Evolutionary conservation across 2,797 vertebrate genomes (phyloP).

Genomic region (Karalla daura): DNA sequence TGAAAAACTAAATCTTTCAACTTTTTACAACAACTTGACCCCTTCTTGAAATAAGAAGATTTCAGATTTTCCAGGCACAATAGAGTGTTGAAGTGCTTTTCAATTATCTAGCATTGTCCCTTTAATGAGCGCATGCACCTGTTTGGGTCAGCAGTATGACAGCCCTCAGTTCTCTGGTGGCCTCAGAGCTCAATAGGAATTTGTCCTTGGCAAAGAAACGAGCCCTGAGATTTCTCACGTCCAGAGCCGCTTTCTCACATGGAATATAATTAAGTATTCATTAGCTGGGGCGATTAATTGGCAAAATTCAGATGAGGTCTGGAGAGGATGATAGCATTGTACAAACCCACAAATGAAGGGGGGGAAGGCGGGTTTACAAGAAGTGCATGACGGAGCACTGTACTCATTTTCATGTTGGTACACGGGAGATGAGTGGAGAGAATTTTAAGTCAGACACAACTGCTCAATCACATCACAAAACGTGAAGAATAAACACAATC

Average conservation of each 20-base stretch:
- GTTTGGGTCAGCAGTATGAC: slow-evolving; percentile 27
- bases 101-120: slow-evolving; percentile 11
- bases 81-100: neutral
- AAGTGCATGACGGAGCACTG: slow-evolving; percentile 1
- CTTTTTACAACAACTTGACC: neutral
- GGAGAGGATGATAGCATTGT: slow-evolving; percentile 50
- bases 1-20: neutral
- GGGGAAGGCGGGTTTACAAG: slow-evolving; percentile 5
- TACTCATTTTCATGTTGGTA: neutral
- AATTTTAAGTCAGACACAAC: too few species aligned
- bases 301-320: slow-evolving; percentile 53
- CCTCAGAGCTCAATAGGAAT: slow-evolving; percentile 27
- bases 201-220: slow-evolving; percentile 60
- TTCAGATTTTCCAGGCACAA: neutral
- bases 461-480: too few species aligned
- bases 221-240: slow-evolving; percentile 44
- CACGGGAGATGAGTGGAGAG: too few species aligned
- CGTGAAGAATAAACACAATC: too few species aligned
- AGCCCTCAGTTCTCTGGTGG: slow-evolving; percentile 13
- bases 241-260: slow-evolving; percentile 31
- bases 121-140: neutral
- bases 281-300: slow-evolving; percentile 59
- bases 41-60: neutral
- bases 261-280: slow-evolving; percentile 59
- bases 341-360: slow-evolving; percentile 7